A percentile compares a stretch with the other conserved stretches of the same genome.
phyloP scores from a whole-genome alignment of 2,888 invertebrate species.

The Nyleta sp. region DNA sequence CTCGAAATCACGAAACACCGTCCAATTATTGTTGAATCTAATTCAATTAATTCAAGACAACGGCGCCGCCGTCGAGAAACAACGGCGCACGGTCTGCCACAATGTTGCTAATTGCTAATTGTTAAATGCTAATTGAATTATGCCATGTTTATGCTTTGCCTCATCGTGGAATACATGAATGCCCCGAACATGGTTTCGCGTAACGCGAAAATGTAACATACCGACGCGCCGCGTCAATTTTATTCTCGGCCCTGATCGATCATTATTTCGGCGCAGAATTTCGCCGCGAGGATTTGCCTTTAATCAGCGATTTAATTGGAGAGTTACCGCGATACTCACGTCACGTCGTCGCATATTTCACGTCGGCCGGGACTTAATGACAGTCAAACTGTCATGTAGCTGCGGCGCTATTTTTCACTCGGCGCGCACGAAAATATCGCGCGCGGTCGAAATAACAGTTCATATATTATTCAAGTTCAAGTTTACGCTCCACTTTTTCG shows the following conservation, averaged over 20 bases:
- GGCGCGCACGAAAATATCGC: slow-evolving; percentile 20
- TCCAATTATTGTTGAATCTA: slow-evolving; percentile 29
- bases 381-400: slow-evolving; percentile 17
- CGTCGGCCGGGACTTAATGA: slow-evolving; percentile 8
- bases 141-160: slow-evolving; percentile 7
- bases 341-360: slow-evolving; percentile 23
- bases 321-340: slow-evolving; percentile 9
- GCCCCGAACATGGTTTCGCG: not conserved
- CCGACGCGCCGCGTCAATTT: not conserved
- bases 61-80: not conserved
- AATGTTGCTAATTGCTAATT: slow-evolving; percentile 21
- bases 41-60: slow-evolving; percentile 17
- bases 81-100: not conserved
- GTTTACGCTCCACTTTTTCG: slow-evolving; percentile 36
- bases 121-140: slow-evolving; percentile 16
- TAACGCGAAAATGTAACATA: not conserved
- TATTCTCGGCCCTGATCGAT: not conserved
- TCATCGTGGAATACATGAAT: slow-evolving; percentile 7
- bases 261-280: no score
- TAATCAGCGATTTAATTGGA: not conserved
- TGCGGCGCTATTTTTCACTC: slow-evolving; percentile 21
- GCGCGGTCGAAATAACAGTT: slow-evolving; percentile 28
- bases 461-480: slow-evolving; percentile 46
- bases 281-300: not conserved
- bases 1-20: slow-evolving; percentile 27